Evolutionary conservation across 2,113 vertebrate species (phyloP).

Genomic region (Microcebus murinus): DNA sequence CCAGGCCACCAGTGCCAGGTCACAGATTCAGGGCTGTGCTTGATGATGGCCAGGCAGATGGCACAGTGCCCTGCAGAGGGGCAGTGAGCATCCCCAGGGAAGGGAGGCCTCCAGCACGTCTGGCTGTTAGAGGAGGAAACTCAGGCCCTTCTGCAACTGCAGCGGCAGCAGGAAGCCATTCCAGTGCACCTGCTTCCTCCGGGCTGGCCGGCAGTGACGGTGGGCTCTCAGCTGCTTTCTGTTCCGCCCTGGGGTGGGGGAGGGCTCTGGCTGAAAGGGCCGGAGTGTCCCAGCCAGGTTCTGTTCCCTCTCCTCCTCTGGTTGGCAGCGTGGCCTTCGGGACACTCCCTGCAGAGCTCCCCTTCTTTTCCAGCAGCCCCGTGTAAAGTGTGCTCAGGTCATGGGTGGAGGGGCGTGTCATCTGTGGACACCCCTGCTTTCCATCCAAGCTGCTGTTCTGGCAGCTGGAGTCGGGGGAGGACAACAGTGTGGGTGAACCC

Average conservation of each 20-base stretch:
- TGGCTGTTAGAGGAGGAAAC: slow-evolving; percentile 53
- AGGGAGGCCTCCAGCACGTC: not conserved
- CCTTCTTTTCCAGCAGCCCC: not conserved
- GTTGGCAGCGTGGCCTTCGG: not conserved
- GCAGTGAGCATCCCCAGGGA: not conserved
- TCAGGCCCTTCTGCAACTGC: slow-evolving; percentile 11
- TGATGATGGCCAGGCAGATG: not conserved
- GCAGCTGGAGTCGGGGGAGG: not conserved
- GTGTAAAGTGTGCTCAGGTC: not conserved
- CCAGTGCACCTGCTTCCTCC: slow-evolving; percentile 79
- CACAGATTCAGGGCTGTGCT: not conserved
- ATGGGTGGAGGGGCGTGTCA: not conserved
- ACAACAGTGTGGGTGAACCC: not conserved
- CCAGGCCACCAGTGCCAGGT: not conserved
- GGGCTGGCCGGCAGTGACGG: not conserved
- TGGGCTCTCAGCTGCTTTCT: slow-evolving; percentile 45
- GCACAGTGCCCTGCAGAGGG: not conserved
- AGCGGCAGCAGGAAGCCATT: slow-evolving; percentile 70
- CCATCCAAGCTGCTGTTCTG: not conserved
- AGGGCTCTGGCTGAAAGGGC: not conserved
- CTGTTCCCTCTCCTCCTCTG: not conserved
- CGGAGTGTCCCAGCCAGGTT: not conserved
- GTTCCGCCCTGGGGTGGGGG: not conserved
- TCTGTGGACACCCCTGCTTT: not conserved
- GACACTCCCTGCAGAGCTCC: not conserved